Conservation (phyloP, 2,113 vertebrate genomes). For the Tachycineta bicolor region DNA sequence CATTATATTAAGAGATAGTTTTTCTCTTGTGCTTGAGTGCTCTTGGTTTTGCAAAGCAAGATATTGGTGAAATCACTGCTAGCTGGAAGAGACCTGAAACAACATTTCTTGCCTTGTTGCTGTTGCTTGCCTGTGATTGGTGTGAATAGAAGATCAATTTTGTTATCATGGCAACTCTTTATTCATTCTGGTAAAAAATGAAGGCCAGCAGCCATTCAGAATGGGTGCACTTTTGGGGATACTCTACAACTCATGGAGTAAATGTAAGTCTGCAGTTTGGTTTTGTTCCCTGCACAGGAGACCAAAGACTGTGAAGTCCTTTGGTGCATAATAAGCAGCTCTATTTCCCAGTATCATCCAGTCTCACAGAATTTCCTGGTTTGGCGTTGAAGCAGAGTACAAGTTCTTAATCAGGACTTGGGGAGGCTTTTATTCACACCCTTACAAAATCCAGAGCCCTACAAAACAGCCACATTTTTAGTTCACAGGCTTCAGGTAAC, state of each 20-base stretch:
- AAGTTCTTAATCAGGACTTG: slow-evolving; percentile 62
- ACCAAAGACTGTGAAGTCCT: slow-evolving; percentile 71
- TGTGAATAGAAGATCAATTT: neutral
- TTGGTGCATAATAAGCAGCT: slow-evolving; percentile 62
- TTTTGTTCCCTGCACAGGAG: slow-evolving; percentile 49
- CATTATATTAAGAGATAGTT: fast-evolving
- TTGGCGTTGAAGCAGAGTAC: slow-evolving; percentile 64
- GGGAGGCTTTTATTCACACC: slow-evolving; percentile 56
- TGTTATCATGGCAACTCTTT: neutral
- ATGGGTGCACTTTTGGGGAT: neutral
- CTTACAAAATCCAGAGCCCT: slow-evolving; percentile 64
- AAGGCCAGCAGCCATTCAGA: neutral
- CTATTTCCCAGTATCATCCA: slow-evolving; percentile 62
- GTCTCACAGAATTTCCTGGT: slow-evolving; percentile 61
- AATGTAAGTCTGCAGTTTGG: slow-evolving; percentile 9
- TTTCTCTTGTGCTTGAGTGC: neutral
- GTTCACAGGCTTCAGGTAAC: slow-evolving; percentile 55
- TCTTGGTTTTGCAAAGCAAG: neutral
- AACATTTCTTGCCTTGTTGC: neutral
- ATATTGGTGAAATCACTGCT: neutral
- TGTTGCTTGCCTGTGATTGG: neutral
- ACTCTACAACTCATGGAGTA: neutral
- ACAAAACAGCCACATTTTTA: slow-evolving; percentile 61
- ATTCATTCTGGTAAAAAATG: neutral
- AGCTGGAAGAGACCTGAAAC: neutral